Evolutionary conservation across 1,140 invertebrate genomes (phyloP), one percentile per base, ranked within the genome.

Genomic region (Laupala kohalensis): DNA sequence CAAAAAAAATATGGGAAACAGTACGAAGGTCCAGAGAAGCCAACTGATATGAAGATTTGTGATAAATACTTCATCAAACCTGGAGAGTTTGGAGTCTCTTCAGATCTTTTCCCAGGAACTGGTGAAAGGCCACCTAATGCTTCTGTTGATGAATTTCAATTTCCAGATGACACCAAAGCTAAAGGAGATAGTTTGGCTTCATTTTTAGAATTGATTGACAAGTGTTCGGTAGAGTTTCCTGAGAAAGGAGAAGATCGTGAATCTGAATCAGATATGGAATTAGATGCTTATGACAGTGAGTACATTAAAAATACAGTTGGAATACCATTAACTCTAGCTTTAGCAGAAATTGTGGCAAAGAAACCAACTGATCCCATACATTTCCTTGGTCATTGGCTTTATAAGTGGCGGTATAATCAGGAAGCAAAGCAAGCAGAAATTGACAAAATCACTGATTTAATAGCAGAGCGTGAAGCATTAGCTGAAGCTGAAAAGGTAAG

Each of bases 371-470:
- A 81, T 75, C 80, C 80, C 0, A 80, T 81, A 28, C 79, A 80
- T 72, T 81, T 80, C 71, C 70, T 81, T 23, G 79, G 76, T 4
- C 78, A 80, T 73, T 81, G 80, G 78, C 73, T 81, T 23, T 78
- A 80, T 66, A 80, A 79, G 72, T 81, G 79, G 72, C 74, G 79
- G 19, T 81, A 78, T 67, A 81, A 81, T 73, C 76, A 80, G 70
- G 78, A 80, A 73, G 69, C 77, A 9, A 76, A 77, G 27, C 72
- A 76, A 26, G 28, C 76, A 19, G 75, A 77, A 30, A 77, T 75
- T 64, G 67, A 74, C 5, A 75, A 80, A 74, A 64, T 78, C 23
- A 69, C 77, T 29, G 76, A 67, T 15, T 62, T 72, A 62, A 29
- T 15, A n/a, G 25, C 13, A 23, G 71, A 72, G 27, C 1, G 29